These are phyloP conservation scores for Taxidea taxus DNA, from an alignment of 2,113 vertebrate genomes.

Conservation along the genomic window DNA sequence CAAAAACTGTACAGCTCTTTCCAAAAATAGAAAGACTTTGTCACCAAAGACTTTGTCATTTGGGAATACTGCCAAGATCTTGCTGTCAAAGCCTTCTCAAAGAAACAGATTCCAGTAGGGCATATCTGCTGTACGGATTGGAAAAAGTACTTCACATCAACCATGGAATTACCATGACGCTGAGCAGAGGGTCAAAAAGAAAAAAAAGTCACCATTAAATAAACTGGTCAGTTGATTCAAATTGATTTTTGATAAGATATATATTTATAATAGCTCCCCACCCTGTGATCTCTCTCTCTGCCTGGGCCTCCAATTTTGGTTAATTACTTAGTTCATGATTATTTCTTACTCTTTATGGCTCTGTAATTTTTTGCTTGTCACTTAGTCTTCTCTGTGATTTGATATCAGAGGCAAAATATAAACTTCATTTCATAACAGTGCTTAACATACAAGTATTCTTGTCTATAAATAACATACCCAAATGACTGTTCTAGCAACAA, in stretches of 20 bases:
- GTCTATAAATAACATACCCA: not conserved
- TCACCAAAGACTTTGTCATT: constrained; percentile 14
- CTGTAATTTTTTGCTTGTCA: not conserved
- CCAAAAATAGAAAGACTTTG: constrained; percentile 46
- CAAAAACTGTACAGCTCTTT: constrained; percentile 40
- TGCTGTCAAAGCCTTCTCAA: constrained; percentile 30
- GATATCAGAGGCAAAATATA: not conserved
- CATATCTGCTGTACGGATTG: not conserved
- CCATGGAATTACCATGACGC: not conserved
- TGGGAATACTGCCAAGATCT: constrained; percentile 23
- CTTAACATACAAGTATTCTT: not conserved
- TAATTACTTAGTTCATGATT: not conserved
- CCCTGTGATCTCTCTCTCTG: not conserved
- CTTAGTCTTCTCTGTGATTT: not conserved
- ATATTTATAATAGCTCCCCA: not conserved
- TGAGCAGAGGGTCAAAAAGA: not conserved
- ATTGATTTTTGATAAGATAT: not conserved
- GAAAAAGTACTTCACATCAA: not conserved
- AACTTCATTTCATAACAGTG: not conserved
- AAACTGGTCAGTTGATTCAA: not conserved
- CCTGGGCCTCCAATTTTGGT: not conserved
- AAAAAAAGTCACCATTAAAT: not conserved
- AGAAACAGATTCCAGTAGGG: not conserved
- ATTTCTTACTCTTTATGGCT: not conserved
- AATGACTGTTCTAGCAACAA: not conserved